Base-by-base conservation (phyloP, 2,113 vertebrate genomes). In the Petromus typicus region DNA sequence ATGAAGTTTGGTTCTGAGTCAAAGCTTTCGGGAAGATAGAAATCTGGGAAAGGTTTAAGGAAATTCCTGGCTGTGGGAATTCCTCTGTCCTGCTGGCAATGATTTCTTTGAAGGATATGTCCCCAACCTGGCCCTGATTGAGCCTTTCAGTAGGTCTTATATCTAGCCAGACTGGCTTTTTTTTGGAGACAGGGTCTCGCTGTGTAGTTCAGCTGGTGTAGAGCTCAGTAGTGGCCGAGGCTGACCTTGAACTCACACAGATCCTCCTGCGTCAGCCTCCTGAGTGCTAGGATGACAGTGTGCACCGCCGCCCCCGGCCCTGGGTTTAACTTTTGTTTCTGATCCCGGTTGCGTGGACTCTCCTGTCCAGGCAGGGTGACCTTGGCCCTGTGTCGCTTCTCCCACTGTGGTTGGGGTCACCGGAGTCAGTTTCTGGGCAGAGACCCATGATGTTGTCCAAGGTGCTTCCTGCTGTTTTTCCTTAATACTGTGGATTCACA, bases 371-470 rank as follows among this genome's bases (percentile, higher is more conserved):
- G 23, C 17, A 7, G 63, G 64, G 18, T 71, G 61, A 78, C 4
- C 23, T 61, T 23, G 32, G 13, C 32, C 43, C 6, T 27, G 34
- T 32, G 1, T 10, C 30, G 40, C 3, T 14, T 51, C 3, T 45
- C 61, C 20, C 23, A 16, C 48, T n/a, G 45, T 59, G 16, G 63
- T 18, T 0, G 48, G 40, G 80, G 80, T 76, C 61, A 25, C 63
- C 7, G 67, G 82, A 32, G 79, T 73, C 66, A 76, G 78, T 43
- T 94, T 90, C 88, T 85, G 88, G 54, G 30, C 48, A 85, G 57
- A 45, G 34, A 40, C 22, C 10, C 12, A 40, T 40, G 30, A n/a
- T n/a, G 56, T 64, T 18, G 1, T n/a, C 87, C 5, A 13, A 67
- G 83, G 43, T 13, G 40, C 3, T 54, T 30, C 48, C 22, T 48